Conservation (phyloP, 2,797 vertebrate genomes). For the Spizella passerina region DNA sequence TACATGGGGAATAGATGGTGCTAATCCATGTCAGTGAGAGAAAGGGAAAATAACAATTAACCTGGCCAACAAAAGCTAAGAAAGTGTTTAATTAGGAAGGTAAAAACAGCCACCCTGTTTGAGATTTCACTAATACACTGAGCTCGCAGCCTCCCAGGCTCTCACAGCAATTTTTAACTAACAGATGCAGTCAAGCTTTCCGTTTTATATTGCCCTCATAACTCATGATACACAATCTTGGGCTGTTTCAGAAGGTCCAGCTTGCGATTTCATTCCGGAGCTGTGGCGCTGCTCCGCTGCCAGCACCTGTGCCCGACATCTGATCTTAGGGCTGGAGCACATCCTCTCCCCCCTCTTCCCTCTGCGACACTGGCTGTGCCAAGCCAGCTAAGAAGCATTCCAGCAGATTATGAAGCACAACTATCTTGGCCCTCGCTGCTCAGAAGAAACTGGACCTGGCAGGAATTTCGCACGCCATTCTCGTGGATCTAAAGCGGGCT, state of each 20-base stretch:
- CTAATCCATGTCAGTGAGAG: not conserved
- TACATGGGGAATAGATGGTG: not conserved
- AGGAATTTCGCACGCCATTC: constrained; percentile 65
- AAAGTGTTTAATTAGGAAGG: not conserved
- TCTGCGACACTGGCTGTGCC: not conserved
- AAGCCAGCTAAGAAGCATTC: constrained; percentile 63
- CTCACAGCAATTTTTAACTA: constrained; percentile 57
- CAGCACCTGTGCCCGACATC: constrained; percentile 72
- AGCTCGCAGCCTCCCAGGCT: not conserved
- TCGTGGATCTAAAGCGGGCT: constrained; percentile 28
- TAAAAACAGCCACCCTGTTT: not conserved
- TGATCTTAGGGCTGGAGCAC: constrained; percentile 59
- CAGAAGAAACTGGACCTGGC: constrained; percentile 68
- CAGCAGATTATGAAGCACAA: constrained; percentile 68
- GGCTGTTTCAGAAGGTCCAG: constrained; percentile 54
- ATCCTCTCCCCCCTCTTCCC: constrained; percentile 51
- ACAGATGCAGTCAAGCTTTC: constrained; percentile 61
- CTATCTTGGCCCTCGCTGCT: constrained; percentile 57
- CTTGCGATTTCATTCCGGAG: constrained; percentile 52
- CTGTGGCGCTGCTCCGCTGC: not conserved
- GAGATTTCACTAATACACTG: not conserved
- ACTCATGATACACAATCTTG: constrained; percentile 69
- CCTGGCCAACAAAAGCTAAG: not conserved
- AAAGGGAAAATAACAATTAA: not conserved
- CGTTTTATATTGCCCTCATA: constrained; percentile 59